These are phyloP conservation scores for Hermetia illucens DNA, from an alignment of 1,140 invertebrate genomes.

Conservation along the genomic window DNA sequence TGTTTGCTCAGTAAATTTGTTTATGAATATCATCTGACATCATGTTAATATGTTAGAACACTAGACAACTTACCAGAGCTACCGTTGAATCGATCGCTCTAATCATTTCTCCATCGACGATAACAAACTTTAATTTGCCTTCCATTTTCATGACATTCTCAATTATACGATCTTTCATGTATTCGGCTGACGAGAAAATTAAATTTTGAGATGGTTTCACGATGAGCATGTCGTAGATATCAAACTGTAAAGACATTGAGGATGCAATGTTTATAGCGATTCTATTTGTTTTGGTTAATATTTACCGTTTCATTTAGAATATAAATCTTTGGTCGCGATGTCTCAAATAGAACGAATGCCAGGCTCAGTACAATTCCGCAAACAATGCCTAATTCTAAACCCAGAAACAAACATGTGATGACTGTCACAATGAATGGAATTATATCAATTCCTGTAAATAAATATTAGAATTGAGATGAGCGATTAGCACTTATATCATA, in stretches of 20 bases:
- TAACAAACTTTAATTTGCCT: conserved; percentile 22
- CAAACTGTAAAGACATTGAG: neutral
- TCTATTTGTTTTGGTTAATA: conserved; percentile 3
- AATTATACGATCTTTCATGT: conserved; percentile 19
- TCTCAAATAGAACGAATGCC: conserved; percentile 61
- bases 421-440: conserved; percentile 60
- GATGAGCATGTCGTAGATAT: neutral
- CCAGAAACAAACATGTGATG: conserved; percentile 53
- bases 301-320: conserved; percentile 42
- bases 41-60: too few species aligned
- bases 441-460: conserved; percentile 55
- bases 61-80: conserved; percentile 35
- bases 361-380: conserved; percentile 67
- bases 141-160: conserved; percentile 11
- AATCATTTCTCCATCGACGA: conserved; percentile 47
- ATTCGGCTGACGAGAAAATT: conserved; percentile 22
- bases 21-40: too few species aligned
- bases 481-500: neutral
- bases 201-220: conserved; percentile 17
- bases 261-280: neutral
- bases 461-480: conserved; percentile 7
- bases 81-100: conserved; percentile 45
- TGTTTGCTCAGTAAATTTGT: too few species aligned
- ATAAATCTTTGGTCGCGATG: conserved; percentile 54
- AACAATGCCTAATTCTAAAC: conserved; percentile 70